Percentiles rank a stretch among this genome's conserved stretches.
Evolutionary conservation across 2,113 vertebrate genomes (phyloP).

Genomic region (Nipponia nippon): DNA sequence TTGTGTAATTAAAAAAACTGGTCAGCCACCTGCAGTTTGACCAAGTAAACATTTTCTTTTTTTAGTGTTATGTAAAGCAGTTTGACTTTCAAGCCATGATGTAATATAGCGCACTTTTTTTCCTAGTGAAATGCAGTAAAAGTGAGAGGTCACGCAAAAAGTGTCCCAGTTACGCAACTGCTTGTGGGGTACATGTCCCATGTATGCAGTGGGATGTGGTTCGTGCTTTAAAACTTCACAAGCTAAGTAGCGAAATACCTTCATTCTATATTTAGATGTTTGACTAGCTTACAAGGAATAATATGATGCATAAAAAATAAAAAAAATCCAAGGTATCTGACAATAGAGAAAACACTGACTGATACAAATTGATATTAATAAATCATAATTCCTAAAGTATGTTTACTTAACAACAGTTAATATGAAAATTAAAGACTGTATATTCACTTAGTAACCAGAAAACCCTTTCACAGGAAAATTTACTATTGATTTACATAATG

Average conservation of each 20-base stretch:
- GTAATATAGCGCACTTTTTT: not conserved
- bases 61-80: not conserved
- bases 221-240: not conserved
- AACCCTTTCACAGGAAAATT: not conserved
- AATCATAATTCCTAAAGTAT: not conserved
- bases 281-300: not conserved
- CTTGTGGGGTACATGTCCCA: not conserved
- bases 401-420: not conserved
- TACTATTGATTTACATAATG: rapidly evolving
- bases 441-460: not conserved
- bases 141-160: not conserved
- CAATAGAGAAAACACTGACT: not conserved
- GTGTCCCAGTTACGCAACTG: rapidly evolving
- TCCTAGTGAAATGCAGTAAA: not conserved
- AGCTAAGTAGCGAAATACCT: not conserved
- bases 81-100: not conserved
- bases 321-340: not conserved
- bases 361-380: not conserved
- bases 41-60: not conserved
- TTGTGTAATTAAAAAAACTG: not conserved
- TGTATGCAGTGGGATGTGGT: not conserved
- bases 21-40: not conserved
- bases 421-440: not conserved
- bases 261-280: not conserved
- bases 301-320: not conserved